These are phyloP conservation scores for Ophonus ardosiacus DNA, from an alignment of 2,888 invertebrate genomes.

Conservation along the genomic window DNA sequence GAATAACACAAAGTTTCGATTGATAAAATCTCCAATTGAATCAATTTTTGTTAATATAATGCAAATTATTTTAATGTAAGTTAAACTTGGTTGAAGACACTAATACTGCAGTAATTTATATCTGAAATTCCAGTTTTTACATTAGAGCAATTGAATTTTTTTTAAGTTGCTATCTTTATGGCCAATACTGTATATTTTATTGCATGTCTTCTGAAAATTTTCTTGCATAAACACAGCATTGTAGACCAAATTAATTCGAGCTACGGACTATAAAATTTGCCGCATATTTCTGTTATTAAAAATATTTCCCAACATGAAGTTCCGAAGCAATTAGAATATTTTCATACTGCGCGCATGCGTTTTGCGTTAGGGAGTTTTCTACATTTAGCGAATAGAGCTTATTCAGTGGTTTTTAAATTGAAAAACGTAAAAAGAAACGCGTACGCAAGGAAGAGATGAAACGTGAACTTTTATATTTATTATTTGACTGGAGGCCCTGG, in stretches of 20 bases:
- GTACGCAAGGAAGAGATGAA: constrained; percentile 38
- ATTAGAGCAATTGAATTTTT: too few species aligned
- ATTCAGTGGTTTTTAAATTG: constrained; percentile 36
- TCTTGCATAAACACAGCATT: background rate
- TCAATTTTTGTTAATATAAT: too few species aligned
- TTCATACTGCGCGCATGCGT: constrained; percentile 22
- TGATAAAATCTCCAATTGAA: too few species aligned
- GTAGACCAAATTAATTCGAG: constrained; percentile 14
- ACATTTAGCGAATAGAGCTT: background rate
- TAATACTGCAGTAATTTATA: too few species aligned
- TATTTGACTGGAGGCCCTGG: constrained; percentile 55
- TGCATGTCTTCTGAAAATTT: background rate
- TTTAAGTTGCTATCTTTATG: too few species aligned
- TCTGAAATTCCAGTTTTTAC: too few species aligned
- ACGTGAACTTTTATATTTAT: constrained; percentile 60
- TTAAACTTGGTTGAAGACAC: too few species aligned
- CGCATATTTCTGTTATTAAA: constrained; percentile 48
- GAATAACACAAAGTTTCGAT: too few species aligned
- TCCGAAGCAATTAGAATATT: constrained; percentile 46
- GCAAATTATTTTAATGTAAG: too few species aligned
- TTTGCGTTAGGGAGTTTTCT: background rate
- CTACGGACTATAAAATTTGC: constrained; percentile 16
- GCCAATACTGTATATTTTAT: background rate
- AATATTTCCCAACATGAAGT: constrained; percentile 50
- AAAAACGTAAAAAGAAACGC: constrained; percentile 49